These are phyloP conservation scores for Morelia viridis DNA, from an alignment of 2,797 vertebrate species.

Conservation along the genomic window DNA sequence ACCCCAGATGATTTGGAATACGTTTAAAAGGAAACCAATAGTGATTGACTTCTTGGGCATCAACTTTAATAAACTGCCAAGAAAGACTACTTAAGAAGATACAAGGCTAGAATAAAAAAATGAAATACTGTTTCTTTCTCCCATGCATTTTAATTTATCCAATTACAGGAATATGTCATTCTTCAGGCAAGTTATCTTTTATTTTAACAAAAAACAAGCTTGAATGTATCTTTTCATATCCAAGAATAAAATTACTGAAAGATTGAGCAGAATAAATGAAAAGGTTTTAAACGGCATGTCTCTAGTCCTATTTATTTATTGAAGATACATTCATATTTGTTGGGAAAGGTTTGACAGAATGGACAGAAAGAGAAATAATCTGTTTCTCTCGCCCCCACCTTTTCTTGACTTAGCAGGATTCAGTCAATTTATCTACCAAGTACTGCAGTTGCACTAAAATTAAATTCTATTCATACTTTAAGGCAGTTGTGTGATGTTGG, in stretches of 20 bases:
- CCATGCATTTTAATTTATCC: conserved; percentile 26
- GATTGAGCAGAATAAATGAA: conserved; percentile 54
- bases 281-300: conserved; percentile 51
- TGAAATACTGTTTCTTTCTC: conserved; percentile 31
- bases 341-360: conserved; percentile 39
- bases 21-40: conserved; percentile 25
- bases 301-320: conserved; percentile 34
- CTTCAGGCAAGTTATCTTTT: conserved; percentile 29
- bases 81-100: conserved; percentile 29
- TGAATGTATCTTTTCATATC: conserved; percentile 48
- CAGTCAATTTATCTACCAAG: conserved; percentile 10
- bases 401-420: conserved; percentile 20
- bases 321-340: conserved; percentile 22
- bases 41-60: background rate
- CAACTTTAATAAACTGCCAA: background rate
- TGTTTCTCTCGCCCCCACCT: background rate
- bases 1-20: conserved; percentile 1
- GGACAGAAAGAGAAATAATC: conserved; percentile 47
- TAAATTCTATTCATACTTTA: background rate
- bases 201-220: conserved; percentile 36
- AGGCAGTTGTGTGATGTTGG: conserved; percentile 25
- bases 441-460: background rate
- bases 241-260: conserved; percentile 36
- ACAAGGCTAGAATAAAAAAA: conserved; percentile 16
- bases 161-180: background rate